Percentiles rank a stretch among this genome's conserved stretches.
Conservation (phyloP, 2,113 vertebrate species). For the Cepphus grylle region DNA sequence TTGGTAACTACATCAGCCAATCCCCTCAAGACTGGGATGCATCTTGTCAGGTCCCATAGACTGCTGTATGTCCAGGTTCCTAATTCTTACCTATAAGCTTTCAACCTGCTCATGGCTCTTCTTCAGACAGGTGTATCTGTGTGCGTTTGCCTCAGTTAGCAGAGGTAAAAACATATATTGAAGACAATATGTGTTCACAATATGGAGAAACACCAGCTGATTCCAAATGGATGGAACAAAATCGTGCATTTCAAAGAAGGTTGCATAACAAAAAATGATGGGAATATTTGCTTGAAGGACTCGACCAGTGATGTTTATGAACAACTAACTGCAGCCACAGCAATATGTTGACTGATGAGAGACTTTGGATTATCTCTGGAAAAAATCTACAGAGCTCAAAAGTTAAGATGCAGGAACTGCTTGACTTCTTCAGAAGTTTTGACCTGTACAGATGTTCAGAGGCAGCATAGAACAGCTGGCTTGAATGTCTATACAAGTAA, state of each 20-base stretch:
- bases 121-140: not conserved
- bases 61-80: not conserved
- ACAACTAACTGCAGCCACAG: not conserved
- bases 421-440: not conserved
- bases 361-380: not conserved
- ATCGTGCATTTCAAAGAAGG: not conserved
- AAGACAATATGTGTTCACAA: not conserved
- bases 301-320: not conserved
- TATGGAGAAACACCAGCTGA: not conserved
- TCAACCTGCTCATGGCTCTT: no score
- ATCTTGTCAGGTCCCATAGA: no score
- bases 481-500: not conserved
- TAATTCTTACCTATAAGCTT: no score
- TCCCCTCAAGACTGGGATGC: no score
- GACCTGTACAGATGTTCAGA: not conserved
- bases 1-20: no score
- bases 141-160: not conserved
- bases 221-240: not conserved
- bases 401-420: not conserved
- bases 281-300: not conserved
- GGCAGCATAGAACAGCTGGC: not conserved
- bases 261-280: not conserved
- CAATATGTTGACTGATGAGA: not conserved
- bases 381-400: not conserved
- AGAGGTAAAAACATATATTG: not conserved